These are phyloP conservation scores for Eidolon helvum DNA, from an alignment of 2,113 vertebrate genomes.

Conservation along the genomic window DNA sequence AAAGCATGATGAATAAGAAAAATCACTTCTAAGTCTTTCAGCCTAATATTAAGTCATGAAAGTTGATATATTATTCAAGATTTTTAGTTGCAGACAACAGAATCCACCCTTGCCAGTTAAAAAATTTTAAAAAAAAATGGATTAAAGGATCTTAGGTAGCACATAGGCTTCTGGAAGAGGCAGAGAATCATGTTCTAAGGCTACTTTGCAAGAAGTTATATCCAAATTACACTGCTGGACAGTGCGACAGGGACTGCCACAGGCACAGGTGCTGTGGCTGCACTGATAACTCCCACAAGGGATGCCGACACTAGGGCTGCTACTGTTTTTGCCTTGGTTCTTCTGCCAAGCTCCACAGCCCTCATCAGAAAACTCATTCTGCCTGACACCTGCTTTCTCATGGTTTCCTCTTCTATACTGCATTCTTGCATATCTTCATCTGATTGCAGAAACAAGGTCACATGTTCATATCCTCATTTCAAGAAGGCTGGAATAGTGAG, in stretches of 20 bases:
- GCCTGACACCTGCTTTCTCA: neutral
- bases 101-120: conserved; percentile 14
- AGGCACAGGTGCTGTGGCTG: too few species aligned
- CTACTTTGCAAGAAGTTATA: neutral
- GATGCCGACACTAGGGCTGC: neutral
- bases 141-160: neutral
- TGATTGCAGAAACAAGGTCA: conserved; percentile 28
- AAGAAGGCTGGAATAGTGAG: neutral
- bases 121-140: neutral
- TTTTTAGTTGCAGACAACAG: neutral
- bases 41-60: conserved; percentile 1
- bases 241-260: neutral
- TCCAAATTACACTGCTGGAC: neutral
- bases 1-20: neutral
- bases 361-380: neutral
- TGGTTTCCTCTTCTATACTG: neutral
- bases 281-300: neutral
- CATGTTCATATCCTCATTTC: neutral
- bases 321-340: neutral
- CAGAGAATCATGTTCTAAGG: neutral
- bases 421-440: neutral
- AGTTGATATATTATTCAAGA: neutral
- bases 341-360: neutral
- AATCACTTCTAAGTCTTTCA: conserved; percentile 2
- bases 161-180: neutral